Conservation (phyloP, 2,113 vertebrate genomes). For the Salvelinus fontinalis region DNA sequence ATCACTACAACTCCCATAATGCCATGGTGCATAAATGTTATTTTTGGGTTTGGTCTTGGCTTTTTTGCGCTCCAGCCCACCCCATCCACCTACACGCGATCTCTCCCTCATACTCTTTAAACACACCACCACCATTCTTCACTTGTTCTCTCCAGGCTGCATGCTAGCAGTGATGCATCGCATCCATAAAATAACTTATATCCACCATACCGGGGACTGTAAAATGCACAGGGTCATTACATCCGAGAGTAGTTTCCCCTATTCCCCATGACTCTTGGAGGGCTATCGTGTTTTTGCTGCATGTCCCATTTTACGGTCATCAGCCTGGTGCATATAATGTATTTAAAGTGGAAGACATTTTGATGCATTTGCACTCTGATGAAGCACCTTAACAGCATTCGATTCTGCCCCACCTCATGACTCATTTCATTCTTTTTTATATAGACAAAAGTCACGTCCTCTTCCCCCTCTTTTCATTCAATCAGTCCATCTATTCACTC, state of each 20-base stretch:
- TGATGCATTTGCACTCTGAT: slow-evolving; percentile 13
- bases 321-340: slow-evolving; percentile 78
- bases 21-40: slow-evolving; percentile 87
- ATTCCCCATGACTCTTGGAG: slow-evolving; percentile 81
- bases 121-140: background rate
- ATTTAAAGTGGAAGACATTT: slow-evolving; percentile 47
- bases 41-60: slow-evolving; percentile 53
- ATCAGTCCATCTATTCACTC: slow-evolving; percentile 15
- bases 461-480: too few relatives aligned
- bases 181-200: slow-evolving; percentile 78
- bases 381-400: slow-evolving; percentile 9
- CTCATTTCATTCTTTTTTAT: slow-evolving; percentile 2
- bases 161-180: slow-evolving; percentile 58
- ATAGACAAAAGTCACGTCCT: slow-evolving; percentile 8
- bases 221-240: slow-evolving; percentile 84
- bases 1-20: slow-evolving; percentile 52
- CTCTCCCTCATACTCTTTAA: slow-evolving; percentile 26
- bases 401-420: background rate
- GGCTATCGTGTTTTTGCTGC: slow-evolving; percentile 92
- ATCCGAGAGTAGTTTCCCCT: slow-evolving; percentile 43
- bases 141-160: slow-evolving; percentile 40
- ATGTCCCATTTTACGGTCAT: slow-evolving; percentile 89
- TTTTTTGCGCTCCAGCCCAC: background rate
- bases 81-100: background rate
- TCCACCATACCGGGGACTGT: slow-evolving; percentile 89